These are phyloP conservation scores for Mesorhabditis sp. DNA, from an alignment of 2,888 invertebrate species.

Conservation along the genomic window DNA sequence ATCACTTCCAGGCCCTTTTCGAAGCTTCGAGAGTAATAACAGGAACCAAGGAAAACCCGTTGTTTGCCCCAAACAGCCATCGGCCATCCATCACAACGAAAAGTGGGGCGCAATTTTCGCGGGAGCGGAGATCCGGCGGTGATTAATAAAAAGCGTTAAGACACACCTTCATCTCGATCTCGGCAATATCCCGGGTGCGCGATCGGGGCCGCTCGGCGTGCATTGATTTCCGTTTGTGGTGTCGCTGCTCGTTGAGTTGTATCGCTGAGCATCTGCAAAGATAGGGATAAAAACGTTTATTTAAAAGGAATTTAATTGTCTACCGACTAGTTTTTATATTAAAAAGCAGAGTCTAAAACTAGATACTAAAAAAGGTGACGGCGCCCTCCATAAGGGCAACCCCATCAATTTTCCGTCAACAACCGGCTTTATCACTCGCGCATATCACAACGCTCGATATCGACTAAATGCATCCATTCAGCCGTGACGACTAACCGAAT, in stretches of 20 bases:
- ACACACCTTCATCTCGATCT: constrained; percentile 33
- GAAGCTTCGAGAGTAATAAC: no score
- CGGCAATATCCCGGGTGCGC: constrained; percentile 18
- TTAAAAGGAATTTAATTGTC: no score
- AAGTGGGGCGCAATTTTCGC: neutral
- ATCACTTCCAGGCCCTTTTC: no score
- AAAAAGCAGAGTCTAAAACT: neutral
- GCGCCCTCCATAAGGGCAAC: no score
- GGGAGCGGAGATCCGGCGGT: constrained; percentile 6
- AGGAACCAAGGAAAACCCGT: no score
- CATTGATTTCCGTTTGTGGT: constrained; percentile 2
- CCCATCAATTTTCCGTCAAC: no score
- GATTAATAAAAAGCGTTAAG: neutral
- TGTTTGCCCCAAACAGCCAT: no score
- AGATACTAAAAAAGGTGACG: neutral
- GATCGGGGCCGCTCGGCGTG: neutral
- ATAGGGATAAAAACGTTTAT: no score
- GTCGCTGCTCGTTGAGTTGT: neutral
- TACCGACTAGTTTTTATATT: neutral
- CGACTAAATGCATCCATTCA: no score
- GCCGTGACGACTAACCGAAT: neutral
- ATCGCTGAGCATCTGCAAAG: neutral
- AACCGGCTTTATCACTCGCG: no score
- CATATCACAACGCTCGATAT: no score
- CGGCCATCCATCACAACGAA: no score